Conservation (phyloP, 1,140 invertebrate genomes). For the Neuroterus valhalla region DNA sequence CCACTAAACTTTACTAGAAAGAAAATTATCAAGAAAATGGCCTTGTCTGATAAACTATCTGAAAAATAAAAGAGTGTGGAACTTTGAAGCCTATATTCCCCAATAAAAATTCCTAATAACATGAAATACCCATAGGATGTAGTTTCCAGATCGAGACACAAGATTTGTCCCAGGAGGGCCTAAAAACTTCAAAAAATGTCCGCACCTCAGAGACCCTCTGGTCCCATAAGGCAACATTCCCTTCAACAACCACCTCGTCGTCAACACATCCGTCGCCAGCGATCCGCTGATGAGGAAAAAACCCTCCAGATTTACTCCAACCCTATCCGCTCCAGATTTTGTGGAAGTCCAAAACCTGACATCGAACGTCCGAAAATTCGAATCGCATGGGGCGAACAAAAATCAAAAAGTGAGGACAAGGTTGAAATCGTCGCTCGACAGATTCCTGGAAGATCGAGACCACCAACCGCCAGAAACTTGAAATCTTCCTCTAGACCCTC, state of each 20-base stretch:
- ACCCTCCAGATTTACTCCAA: conserved; percentile 52
- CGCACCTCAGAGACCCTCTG: conserved; percentile 39
- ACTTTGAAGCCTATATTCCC: no score
- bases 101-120: no score
- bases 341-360: conserved; percentile 34
- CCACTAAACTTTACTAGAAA: no score
- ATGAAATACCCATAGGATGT: not conserved
- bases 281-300: conserved; percentile 67
- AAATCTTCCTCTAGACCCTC: conserved; percentile 33
- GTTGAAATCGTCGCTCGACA: conserved; percentile 68
- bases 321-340: conserved; percentile 32
- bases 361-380: conserved; percentile 58
- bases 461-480: conserved; percentile 44
- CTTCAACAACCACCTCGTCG: conserved; percentile 61
- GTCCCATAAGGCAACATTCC: conserved; percentile 65
- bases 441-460: conserved; percentile 62
- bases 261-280: conserved; percentile 64
- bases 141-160: not conserved
- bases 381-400: conserved; percentile 65
- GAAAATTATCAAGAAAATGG: no score
- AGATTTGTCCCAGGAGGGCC: conserved; percentile 34
- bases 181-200: conserved; percentile 40
- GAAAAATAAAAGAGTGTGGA: no score
- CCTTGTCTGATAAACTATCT: no score
- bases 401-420: conserved; percentile 41